Conservation (phyloP, 1,140 invertebrate genomes). For the Diabrotica virgifera region DNA sequence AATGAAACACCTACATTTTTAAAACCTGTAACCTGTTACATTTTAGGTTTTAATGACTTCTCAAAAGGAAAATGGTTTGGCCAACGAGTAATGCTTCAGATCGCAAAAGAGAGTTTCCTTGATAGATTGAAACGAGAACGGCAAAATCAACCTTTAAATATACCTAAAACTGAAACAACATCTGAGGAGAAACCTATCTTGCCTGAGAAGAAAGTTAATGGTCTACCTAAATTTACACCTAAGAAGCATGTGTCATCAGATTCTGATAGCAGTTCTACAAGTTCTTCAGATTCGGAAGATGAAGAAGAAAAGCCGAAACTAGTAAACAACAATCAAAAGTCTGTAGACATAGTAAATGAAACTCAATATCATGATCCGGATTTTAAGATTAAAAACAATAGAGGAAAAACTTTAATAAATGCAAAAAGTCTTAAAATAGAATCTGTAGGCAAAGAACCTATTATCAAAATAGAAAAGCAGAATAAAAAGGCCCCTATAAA, state of each 20-base stretch:
- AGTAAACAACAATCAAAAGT: constrained; percentile 5
- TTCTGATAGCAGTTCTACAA: constrained; percentile 4
- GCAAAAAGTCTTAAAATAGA: constrained; percentile 22
- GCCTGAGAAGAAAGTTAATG: background rate
- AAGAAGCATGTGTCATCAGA: background rate
- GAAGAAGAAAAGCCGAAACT: constrained; percentile 3
- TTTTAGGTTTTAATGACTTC: constrained; percentile 43
- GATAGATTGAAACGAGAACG: constrained; percentile 46
- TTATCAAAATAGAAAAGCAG: constrained; percentile 16
- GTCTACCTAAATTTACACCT: background rate
- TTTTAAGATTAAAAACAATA: constrained; percentile 34
- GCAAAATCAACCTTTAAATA: constrained; percentile 15
- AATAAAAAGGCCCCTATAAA: constrained; percentile 20
- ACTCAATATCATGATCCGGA: constrained; percentile 23
- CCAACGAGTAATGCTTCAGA: constrained; percentile 37
- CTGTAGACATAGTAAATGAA: constrained; percentile 1
- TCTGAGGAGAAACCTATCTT: background rate
- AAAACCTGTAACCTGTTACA: constrained; percentile 1
- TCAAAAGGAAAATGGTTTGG: constrained; percentile 31
- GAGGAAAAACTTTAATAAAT: constrained; percentile 21
- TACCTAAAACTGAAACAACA: background rate
- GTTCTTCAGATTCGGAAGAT: constrained; percentile 7
- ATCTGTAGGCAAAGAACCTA: constrained; percentile 25
- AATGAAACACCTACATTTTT: constrained; percentile 4
- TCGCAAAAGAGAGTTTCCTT: constrained; percentile 48